Evolutionary conservation across 2,888 invertebrate species (phyloP), one percentile per base, ranked within the genome.

Genomic region (Ptychoptera albimana): DNA sequence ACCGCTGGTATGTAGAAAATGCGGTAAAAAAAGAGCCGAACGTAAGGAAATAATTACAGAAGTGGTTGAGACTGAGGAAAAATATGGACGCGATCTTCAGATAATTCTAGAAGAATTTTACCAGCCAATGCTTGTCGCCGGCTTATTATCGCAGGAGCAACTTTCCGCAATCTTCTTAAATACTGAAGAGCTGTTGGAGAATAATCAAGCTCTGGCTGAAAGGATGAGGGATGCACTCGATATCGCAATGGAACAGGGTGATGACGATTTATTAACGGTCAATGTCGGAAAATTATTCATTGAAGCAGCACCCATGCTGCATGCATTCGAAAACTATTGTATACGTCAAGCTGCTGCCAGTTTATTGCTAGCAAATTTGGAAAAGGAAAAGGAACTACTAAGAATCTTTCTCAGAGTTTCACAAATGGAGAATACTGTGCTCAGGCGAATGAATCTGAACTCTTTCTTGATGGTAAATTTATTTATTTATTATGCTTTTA

Each of bases 61-160:
- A 70, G 89, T 94, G 49, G 86, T 92, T 5, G 93, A 94, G 66
- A 94, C 94, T 2, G 94, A 94, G 67, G 82, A 91, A 59, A 94
- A 92, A 58, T 94, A 94, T 60, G 91, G 92, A 14, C 73, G 92
- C 44, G 94, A 94, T 64, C 69, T 94, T 54, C 82, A 85, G 60
- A 92, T 94, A 46, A 84, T 94, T 53, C 71, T 89, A 54, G 92
- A 93, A 62, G 93, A 91, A 63, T 89, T 91, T 61, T 86, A 87
- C 60, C 81, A 84, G 57, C 93, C 93, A 0, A 92, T 94, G 85
- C 70, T 89, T 54, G 85, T 89, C 34, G 92, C 92, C 45, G 92
- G 92, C 42, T 71, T 93, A 44, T 70, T 93, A 30, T 88, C 80
- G n/a, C 81, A 82, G 52, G 92, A 93, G 55, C 93, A 94, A 67